Conservation (phyloP, 2,113 vertebrate genomes). For the Onychostoma macrolepis region DNA sequence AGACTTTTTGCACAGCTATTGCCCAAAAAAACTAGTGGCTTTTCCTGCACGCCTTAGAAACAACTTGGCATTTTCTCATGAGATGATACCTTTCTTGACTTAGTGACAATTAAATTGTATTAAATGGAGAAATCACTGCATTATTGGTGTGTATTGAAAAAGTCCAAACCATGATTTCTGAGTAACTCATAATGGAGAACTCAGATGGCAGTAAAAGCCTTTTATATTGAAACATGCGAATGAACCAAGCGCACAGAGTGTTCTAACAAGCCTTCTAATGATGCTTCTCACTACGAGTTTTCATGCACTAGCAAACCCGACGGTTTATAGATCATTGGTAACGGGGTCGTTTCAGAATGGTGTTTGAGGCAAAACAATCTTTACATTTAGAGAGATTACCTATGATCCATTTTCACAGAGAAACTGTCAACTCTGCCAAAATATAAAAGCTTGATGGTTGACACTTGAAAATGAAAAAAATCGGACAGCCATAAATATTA, state of each 20-base stretch:
- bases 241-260: background rate
- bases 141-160: conserved; percentile 13
- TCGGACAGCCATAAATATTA: too few species aligned
- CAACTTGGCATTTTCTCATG: conserved; percentile 51
- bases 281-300: conserved; percentile 1
- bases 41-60: conserved; percentile 46
- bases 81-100: conserved; percentile 37
- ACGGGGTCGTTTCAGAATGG: background rate
- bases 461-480: too few species aligned
- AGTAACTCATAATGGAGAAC: conserved; percentile 9
- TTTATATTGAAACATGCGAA: conserved; percentile 4
- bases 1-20: conserved; percentile 26
- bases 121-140: background rate
- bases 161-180: background rate
- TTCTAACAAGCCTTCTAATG: conserved; percentile 8
- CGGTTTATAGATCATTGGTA: conserved; percentile 1
- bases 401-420: background rate
- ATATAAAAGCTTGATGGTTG: too few species aligned
- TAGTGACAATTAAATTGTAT: background rate
- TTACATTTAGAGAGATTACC: background rate
- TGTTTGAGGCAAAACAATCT: background rate
- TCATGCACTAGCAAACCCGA: conserved; percentile 15
- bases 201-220: background rate
- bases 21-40: conserved; percentile 30
- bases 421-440: background rate